Conservation (phyloP, 1,140 invertebrate genomes). For the Trypoxylus dichotomus region DNA sequence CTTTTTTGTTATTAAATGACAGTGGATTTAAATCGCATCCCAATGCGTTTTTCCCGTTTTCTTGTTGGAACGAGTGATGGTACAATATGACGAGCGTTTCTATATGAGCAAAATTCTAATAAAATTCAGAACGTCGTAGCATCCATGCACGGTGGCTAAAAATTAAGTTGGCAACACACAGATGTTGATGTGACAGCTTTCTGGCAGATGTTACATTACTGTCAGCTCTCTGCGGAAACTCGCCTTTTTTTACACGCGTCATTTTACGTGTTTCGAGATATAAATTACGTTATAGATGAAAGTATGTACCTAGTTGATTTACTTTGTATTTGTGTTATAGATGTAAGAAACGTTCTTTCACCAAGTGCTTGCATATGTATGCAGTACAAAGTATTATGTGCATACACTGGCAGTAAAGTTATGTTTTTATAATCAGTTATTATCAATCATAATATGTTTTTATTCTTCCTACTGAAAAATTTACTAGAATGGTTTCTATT, state of each 20-base stretch:
- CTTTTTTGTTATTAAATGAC: neutral
- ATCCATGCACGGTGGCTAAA: neutral
- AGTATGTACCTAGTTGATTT: neutral
- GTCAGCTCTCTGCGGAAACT: neutral
- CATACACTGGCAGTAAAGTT: too few relatives aligned
- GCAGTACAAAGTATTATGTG: too few relatives aligned
- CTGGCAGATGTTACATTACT: slow-evolving; percentile 18
- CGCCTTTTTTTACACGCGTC: slow-evolving; percentile 3
- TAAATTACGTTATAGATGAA: slow-evolving; percentile 12
- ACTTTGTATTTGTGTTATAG: neutral
- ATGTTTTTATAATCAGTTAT: too few relatives aligned
- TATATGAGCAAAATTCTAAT: neutral
- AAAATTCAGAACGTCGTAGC: neutral
- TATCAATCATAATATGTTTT: too few relatives aligned
- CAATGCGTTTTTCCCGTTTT: neutral
- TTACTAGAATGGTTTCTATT: too few relatives aligned
- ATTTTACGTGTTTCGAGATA: neutral
- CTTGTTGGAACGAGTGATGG: neutral
- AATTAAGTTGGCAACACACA: slow-evolving; percentile 24
- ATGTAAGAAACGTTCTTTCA: neutral
- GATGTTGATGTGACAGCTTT: slow-evolving; percentile 27
- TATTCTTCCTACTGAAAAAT: too few relatives aligned
- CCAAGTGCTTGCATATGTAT: too few relatives aligned
- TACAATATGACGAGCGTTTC: neutral
- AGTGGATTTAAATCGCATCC: neutral